These are phyloP conservation scores for Agapornis canus DNA, from an alignment of 2,797 vertebrate genomes.

Conservation along the genomic window DNA sequence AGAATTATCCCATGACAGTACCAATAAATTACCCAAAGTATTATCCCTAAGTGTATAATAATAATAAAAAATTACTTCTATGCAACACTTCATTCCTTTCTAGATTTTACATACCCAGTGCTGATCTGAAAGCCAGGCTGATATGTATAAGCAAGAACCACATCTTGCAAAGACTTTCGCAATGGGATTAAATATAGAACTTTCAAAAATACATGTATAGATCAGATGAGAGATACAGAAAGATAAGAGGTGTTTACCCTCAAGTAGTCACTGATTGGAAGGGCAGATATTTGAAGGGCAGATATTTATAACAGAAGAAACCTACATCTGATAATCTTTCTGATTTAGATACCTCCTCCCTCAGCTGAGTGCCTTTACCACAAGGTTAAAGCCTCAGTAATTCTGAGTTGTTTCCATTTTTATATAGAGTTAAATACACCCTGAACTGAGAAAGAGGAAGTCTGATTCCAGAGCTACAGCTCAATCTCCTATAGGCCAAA, in stretches of 20 bases:
- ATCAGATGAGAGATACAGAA: not conserved
- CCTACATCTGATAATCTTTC: not conserved
- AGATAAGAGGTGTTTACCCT: not conserved
- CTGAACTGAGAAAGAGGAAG: not conserved
- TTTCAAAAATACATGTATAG: not conserved
- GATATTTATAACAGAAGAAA: not conserved
- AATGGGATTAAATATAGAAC: not conserved
- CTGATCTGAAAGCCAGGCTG: not conserved
- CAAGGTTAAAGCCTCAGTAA: not conserved
- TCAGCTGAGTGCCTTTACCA: not conserved
- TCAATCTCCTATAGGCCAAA: not conserved
- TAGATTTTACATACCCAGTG: not conserved
- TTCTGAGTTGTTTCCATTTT: not conserved
- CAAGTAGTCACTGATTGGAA: not conserved
- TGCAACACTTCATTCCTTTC: not conserved
- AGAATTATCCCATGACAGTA: not conserved
- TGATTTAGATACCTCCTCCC: not conserved
- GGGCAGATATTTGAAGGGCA: constrained; percentile 1
- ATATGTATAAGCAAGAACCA: not conserved
- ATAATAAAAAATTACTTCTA: not conserved
- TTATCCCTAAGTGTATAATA: constrained; percentile 23
- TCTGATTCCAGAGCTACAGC: not conserved
- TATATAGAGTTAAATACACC: not conserved
- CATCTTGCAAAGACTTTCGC: not conserved
- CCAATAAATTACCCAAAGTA: constrained; percentile 18